A percentile compares a stretch with the other conserved stretches of the same genome.
Conservation (phyloP, 1,140 invertebrate species). For the Neodiprion virginianus region DNA sequence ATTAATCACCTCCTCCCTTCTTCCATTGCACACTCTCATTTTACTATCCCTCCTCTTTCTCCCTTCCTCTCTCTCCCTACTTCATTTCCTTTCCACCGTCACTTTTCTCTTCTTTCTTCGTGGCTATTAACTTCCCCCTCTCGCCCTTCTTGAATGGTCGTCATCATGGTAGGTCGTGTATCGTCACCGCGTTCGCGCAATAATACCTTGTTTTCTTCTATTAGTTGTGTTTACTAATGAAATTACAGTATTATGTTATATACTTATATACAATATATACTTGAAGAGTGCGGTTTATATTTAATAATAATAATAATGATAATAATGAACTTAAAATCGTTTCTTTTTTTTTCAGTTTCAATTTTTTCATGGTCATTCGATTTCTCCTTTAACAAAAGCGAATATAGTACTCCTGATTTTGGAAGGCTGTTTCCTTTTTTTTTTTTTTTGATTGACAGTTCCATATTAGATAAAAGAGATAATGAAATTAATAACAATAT, state of each 20-base stretch:
- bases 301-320: too few relatives aligned
- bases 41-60: too few relatives aligned
- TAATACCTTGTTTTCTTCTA: not conserved
- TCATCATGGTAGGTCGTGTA: slow-evolving; percentile 4
- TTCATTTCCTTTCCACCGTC: too few relatives aligned
- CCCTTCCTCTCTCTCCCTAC: too few relatives aligned
- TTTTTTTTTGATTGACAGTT: not conserved
- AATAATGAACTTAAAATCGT: too few relatives aligned
- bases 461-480: not conserved
- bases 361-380: too few relatives aligned
- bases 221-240: slow-evolving; percentile 3
- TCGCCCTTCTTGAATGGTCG: not conserved
- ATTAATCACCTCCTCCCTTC: too few relatives aligned
- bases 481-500: not conserved
- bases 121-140: not conserved
- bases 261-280: not conserved
- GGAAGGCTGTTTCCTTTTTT: too few relatives aligned
- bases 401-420: too few relatives aligned
- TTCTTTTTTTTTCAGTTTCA: too few relatives aligned
- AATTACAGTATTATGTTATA: not conserved
- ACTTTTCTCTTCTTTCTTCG: not conserved
- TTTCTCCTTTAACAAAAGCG: too few relatives aligned
- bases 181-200: not conserved
- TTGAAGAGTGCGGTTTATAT: not conserved
- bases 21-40: too few relatives aligned